These are phyloP conservation scores for Dicentrarchus labrax DNA, from an alignment of 2,113 vertebrate species.

Conservation along the genomic window DNA sequence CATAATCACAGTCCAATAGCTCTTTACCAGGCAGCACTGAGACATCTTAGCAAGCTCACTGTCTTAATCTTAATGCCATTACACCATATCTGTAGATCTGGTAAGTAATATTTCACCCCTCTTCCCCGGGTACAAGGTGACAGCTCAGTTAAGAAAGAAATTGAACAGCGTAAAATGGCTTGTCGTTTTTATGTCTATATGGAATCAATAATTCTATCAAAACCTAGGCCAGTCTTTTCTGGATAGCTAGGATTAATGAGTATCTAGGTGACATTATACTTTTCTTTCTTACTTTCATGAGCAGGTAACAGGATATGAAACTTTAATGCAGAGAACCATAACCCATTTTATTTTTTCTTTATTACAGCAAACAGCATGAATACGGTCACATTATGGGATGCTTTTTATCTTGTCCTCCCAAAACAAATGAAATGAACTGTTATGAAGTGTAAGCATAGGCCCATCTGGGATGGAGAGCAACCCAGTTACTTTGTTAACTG, in stretches of 20 bases:
- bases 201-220: not conserved
- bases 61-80: not conserved
- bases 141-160: not conserved
- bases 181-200: not conserved
- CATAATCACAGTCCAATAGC: not conserved
- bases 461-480: not conserved
- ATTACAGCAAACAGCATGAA: not conserved
- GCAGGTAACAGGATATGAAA: not conserved
- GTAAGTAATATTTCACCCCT: constrained; percentile 9
- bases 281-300: not conserved
- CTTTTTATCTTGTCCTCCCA: constrained; percentile 16
- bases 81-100: not conserved
- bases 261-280: not conserved
- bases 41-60: not conserved
- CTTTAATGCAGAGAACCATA: not conserved
- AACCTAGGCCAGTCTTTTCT: not conserved
- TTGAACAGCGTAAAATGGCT: not conserved
- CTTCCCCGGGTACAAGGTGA: not conserved
- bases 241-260: not conserved
- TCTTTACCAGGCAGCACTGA: not conserved
- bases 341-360: not conserved
- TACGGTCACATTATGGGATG: not conserved
- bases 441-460: not conserved
- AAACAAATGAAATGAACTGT: not conserved
- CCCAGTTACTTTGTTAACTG: not conserved